Conservation (phyloP, 2,888 invertebrate species). For the Chironomus riparius region DNA sequence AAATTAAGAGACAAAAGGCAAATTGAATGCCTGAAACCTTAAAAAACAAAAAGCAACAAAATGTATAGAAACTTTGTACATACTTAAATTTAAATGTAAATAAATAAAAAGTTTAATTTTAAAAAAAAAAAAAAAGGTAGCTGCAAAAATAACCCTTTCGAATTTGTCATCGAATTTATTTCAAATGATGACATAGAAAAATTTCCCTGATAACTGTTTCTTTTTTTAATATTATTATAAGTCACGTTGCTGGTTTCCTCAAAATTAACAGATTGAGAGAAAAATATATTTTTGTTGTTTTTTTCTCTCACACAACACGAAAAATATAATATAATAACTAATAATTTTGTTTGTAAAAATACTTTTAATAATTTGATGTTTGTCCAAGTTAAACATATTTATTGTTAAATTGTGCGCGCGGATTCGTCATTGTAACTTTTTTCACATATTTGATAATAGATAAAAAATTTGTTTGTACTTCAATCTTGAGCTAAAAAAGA, state of each 20-base stretch:
- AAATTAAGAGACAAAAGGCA: too few relatives aligned
- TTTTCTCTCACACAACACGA: not conserved
- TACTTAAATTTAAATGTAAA: too few relatives aligned
- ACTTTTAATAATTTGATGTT: constrained; percentile 25
- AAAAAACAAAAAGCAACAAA: too few relatives aligned
- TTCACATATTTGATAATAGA: constrained; percentile 17
- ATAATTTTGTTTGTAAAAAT: constrained; percentile 28
- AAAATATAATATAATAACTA: constrained; percentile 17
- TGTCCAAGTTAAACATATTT: constrained; percentile 20
- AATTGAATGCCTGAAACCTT: too few relatives aligned
- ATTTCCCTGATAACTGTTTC: not conserved
- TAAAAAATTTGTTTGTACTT: not conserved
- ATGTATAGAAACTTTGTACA: too few relatives aligned
- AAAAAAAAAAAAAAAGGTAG: too few relatives aligned
- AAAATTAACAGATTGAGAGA: not conserved
- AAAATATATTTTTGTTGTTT: not conserved
- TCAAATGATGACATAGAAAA: not conserved
- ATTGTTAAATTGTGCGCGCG: constrained; percentile 28
- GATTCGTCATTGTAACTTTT: constrained; percentile 19
- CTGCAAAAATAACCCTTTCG: too few relatives aligned
- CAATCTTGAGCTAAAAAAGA: not conserved
- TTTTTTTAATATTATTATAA: too few relatives aligned
- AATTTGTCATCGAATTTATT: too few relatives aligned
- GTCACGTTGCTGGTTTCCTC: too few relatives aligned
- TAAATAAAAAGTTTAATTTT: too few relatives aligned